phyloP scores from a whole-genome alignment of 2,888 invertebrate species.

The Mantis religiosa region DNA sequence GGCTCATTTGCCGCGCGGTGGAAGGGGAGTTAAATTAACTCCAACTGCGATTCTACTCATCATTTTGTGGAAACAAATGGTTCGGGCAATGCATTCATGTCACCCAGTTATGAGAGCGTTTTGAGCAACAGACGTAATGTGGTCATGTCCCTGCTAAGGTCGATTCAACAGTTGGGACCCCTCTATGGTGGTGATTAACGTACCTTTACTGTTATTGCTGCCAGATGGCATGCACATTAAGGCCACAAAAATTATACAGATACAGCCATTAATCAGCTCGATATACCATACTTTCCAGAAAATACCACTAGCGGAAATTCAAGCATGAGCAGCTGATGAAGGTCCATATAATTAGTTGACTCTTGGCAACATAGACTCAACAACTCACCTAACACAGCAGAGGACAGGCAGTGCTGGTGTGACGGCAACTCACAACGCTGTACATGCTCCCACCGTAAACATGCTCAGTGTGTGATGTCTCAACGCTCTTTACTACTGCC shows the following conservation, averaged over 20 bases:
- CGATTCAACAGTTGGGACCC: background rate
- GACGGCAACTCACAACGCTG: too few relatives aligned
- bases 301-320: too few relatives aligned
- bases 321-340: too few relatives aligned
- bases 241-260: background rate
- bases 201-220: background rate
- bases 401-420: too few relatives aligned
- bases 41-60: background rate
- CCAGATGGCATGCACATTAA: background rate
- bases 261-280: background rate
- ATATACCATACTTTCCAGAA: too few relatives aligned
- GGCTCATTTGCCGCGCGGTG: background rate
- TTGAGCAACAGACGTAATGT: background rate
- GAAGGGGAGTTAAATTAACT: background rate
- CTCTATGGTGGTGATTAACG: background rate
- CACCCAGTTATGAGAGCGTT: background rate
- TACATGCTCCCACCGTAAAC: too few relatives aligned
- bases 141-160: background rate
- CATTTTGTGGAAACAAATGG: background rate
- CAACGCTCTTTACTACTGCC: too few relatives aligned
- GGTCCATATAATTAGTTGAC: too few relatives aligned
- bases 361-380: too few relatives aligned
- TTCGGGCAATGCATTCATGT: background rate
- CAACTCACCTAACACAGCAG: too few relatives aligned
- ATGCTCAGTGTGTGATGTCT: too few relatives aligned